Evolutionary conservation across 1,140 invertebrate genomes (phyloP).

Genomic region (Pseudomyrmex concolor): DNA sequence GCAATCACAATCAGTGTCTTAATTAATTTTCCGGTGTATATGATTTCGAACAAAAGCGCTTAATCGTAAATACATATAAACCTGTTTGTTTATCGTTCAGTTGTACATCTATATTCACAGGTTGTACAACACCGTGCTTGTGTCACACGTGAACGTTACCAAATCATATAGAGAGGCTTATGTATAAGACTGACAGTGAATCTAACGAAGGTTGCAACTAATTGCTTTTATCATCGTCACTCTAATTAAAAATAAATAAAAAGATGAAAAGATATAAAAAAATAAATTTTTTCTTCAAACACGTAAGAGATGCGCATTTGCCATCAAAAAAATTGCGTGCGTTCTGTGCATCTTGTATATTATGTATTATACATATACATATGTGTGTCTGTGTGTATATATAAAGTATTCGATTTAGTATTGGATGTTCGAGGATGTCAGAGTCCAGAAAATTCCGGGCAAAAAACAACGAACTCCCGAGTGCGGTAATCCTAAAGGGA

Average conservation of each 20-base stretch:
- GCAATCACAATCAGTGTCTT: constrained; percentile 17
- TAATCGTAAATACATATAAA: constrained; percentile 36
- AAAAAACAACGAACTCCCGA: constrained; percentile 50
- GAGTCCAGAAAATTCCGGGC: constrained; percentile 42
- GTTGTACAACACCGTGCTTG: constrained; percentile 7
- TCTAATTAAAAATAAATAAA: constrained; percentile 60
- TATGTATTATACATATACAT: background rate
- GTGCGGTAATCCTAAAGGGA: constrained; percentile 45
- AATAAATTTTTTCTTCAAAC: constrained; percentile 6
- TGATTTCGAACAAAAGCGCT: background rate
- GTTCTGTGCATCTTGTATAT: background rate
- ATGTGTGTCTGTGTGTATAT: background rate
- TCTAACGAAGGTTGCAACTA: constrained; percentile 60
- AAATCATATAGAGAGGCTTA: constrained; percentile 36
- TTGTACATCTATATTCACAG: constrained; percentile 19
- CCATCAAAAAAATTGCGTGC: background rate
- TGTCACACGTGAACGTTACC: constrained; percentile 19
- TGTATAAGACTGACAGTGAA: constrained; percentile 11
- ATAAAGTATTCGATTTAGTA: background rate
- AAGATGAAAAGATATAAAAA: constrained; percentile 15
- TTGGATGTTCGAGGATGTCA: constrained; percentile 8
- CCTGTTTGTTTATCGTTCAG: constrained; percentile 56
- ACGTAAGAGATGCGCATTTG: constrained; percentile 8
- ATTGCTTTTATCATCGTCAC: constrained; percentile 66
- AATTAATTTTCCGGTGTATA: constrained; percentile 18